These are phyloP conservation scores for Hassar affinis DNA, from an alignment of 2,113 vertebrate species.

Conservation along the genomic window DNA sequence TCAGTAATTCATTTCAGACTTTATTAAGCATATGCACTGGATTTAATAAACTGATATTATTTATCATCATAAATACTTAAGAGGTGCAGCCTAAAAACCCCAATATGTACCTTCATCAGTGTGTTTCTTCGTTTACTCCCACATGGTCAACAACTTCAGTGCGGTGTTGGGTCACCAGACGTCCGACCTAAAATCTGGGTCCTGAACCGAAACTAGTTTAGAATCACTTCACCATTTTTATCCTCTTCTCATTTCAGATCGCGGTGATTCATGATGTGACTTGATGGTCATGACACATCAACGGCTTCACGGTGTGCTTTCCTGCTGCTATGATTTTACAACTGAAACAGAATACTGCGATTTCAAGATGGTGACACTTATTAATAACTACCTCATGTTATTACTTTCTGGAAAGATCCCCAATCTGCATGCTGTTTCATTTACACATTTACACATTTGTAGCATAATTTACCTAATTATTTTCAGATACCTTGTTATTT, in stretches of 20 bases:
- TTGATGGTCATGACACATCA: background rate
- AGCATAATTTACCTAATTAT: background rate
- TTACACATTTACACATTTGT: background rate
- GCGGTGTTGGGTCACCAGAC: too few species aligned
- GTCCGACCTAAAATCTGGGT: too few species aligned
- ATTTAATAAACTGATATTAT: too few species aligned
- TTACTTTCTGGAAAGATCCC: background rate
- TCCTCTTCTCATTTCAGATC: background rate
- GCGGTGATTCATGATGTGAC: background rate
- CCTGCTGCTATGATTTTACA: conserved; percentile 6
- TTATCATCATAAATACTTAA: too few species aligned
- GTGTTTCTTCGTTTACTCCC: too few species aligned
- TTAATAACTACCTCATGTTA: background rate
- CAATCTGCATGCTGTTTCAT: background rate
- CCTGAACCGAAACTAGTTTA: too few species aligned
- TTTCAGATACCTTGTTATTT: background rate
- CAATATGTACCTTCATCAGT: too few species aligned
- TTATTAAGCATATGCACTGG: too few species aligned
- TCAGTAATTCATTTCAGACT: too few species aligned
- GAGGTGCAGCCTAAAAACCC: too few species aligned
- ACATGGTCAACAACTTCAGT: too few species aligned
- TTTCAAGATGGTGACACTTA: conserved; percentile 7
- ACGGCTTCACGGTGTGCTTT: background rate
- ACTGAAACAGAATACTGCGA: background rate
- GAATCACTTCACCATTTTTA: background rate